These are phyloP conservation scores for Aricia agestis DNA, from an alignment of 1,140 invertebrate species.

Conservation along the genomic window DNA sequence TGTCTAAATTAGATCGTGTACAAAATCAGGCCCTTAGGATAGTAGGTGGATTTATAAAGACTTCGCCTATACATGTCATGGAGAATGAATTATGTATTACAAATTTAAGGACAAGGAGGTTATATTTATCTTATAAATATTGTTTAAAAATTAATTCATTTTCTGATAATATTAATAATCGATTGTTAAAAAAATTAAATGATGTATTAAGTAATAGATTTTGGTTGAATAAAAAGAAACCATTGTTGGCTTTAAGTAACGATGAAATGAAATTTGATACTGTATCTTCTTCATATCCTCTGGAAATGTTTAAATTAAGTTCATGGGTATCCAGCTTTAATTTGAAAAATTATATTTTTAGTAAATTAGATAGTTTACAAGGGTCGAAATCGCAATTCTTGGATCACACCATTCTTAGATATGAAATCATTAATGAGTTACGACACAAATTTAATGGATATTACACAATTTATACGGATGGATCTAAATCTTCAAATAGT, in stretches of 20 bases:
- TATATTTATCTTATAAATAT: slow-evolving; percentile 6
- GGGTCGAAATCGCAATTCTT: neutral
- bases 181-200: no score
- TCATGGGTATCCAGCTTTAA: neutral
- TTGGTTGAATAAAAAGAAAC: no score
- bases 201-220: no score
- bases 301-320: neutral
- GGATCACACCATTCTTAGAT: neutral
- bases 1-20: neutral
- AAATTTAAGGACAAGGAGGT: slow-evolving; percentile 1
- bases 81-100: slow-evolving; percentile 7
- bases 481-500: neutral
- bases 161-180: no score
- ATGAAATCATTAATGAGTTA: no score
- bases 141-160: no score
- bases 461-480: neutral
- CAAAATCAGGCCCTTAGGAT: no score
- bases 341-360: no score
- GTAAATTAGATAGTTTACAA: no score
- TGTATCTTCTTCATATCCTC: neutral
- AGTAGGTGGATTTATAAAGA: no score
- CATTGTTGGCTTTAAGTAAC: no score
- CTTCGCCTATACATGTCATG: no score
- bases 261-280: neutral
- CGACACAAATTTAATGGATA: neutral